These are phyloP conservation scores for Forpus xanthops DNA, from an alignment of 2,797 vertebrate species.

Conservation along the genomic window DNA sequence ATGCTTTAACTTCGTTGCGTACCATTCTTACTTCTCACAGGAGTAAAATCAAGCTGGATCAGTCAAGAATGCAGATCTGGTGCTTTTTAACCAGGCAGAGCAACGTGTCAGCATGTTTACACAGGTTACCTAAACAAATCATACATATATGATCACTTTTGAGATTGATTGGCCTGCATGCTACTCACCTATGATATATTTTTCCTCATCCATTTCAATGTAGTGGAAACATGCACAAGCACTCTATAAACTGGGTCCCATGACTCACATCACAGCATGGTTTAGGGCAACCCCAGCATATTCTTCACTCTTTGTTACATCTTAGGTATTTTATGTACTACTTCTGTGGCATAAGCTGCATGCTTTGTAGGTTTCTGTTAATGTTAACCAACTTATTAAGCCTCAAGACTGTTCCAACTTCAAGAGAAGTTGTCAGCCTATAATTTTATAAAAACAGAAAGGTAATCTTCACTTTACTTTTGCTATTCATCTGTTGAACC, in stretches of 20 bases:
- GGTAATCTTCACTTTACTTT: not conserved
- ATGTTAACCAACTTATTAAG: constrained; percentile 38
- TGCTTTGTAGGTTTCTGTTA: constrained; percentile 52
- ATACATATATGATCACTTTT: constrained; percentile 68
- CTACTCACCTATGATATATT: constrained; percentile 65
- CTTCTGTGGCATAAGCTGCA: constrained; percentile 66
- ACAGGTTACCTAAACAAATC: constrained; percentile 79
- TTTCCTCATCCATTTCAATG: constrained; percentile 73
- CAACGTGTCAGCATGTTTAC: constrained; percentile 74
- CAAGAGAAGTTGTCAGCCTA: not conserved
- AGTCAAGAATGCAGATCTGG: constrained; percentile 74
- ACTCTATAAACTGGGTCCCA: constrained; percentile 46
- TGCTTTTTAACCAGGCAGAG: constrained; percentile 80
- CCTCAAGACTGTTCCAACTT: not conserved
- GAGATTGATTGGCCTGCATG: constrained; percentile 78
- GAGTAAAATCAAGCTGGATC: constrained; percentile 78
- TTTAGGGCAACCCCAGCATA: constrained; percentile 31
- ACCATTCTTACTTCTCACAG: constrained; percentile 80
- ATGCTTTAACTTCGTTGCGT: constrained; percentile 62
- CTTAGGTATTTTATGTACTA: constrained; percentile 44
- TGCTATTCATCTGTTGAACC: not conserved
- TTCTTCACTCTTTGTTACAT: constrained; percentile 38
- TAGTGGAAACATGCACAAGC: constrained; percentile 46
- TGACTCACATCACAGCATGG: constrained; percentile 69
- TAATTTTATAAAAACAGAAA: not conserved